phyloP scores from a whole-genome alignment of 2,113 vertebrate species.

The Coptodon rendalli region DNA sequence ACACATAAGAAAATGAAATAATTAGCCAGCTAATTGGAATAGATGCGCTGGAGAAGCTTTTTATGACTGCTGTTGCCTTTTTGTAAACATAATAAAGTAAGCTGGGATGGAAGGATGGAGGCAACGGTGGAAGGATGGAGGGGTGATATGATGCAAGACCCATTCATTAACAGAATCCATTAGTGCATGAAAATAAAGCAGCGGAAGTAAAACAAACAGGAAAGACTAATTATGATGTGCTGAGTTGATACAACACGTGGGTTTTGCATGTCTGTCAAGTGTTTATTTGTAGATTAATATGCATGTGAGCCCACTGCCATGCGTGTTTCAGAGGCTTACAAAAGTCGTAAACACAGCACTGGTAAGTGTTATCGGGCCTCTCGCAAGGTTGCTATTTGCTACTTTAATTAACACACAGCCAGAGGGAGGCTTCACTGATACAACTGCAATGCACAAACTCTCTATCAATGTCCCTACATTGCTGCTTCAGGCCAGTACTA shows the following conservation, averaged over 20 bases:
- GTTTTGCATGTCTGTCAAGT: conserved; percentile 1
- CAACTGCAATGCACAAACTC: conserved; percentile 8
- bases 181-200: conserved; percentile 27
- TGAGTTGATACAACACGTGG: background rate
- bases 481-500: background rate
- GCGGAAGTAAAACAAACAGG: conserved; percentile 25
- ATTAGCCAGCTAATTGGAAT: conserved; percentile 25
- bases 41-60: conserved; percentile 19
- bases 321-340: conserved; percentile 4
- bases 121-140: background rate
- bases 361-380: conserved; percentile 23
- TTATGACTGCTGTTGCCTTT: conserved; percentile 6
- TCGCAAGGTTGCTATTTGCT: conserved; percentile 31
- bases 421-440: conserved; percentile 46
- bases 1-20: conserved; percentile 7
- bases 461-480: conserved; percentile 19
- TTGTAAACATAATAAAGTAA: conserved; percentile 37
- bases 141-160: conserved; percentile 9
- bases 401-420: conserved; percentile 54
- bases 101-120: conserved; percentile 13
- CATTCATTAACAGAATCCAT: conserved; percentile 53
- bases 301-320: background rate
- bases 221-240: conserved; percentile 24
- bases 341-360: conserved; percentile 14
- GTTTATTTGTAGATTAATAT: background rate